Evolutionary conservation across 2,888 invertebrate genomes (phyloP).

Genomic region (Pyrgus malvae): DNA sequence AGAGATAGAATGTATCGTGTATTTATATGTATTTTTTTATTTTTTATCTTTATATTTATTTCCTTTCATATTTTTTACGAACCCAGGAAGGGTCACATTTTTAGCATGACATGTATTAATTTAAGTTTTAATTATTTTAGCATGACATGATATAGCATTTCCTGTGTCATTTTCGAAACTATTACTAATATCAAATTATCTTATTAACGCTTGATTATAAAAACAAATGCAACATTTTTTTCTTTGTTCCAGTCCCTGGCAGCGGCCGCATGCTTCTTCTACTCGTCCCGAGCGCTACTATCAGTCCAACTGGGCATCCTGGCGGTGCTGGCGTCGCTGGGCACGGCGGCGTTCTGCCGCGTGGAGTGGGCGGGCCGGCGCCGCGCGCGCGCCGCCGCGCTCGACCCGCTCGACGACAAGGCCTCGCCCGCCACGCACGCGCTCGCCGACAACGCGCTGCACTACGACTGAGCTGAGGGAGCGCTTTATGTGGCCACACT

Average conservation of each 20-base stretch:
- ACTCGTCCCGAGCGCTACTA: slow-evolving; percentile 87
- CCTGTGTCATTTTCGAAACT: too few relatives aligned
- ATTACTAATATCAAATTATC: too few relatives aligned
- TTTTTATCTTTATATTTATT: too few relatives aligned
- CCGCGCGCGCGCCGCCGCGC: slow-evolving; percentile 53
- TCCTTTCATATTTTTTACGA: too few relatives aligned
- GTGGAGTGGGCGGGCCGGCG: slow-evolving; percentile 85
- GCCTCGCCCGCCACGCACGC: slow-evolving; percentile 54
- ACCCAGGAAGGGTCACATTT: too few relatives aligned
- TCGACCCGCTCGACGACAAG: slow-evolving; percentile 57
- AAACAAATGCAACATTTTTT: not conserved
- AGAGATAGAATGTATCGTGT: too few relatives aligned
- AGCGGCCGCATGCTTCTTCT: slow-evolving; percentile 92
- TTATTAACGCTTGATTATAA: not conserved
- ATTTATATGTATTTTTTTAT: too few relatives aligned
- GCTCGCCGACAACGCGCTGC: slow-evolving; percentile 63
- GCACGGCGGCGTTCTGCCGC: slow-evolving; percentile 88
- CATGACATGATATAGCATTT: too few relatives aligned
- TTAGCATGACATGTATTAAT: too few relatives aligned
- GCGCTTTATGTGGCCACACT: not conserved
- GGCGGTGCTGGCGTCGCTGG: slow-evolving; percentile 85
- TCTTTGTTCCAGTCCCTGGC: slow-evolving; percentile 86
- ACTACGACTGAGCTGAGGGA: slow-evolving; percentile 39
- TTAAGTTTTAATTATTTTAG: too few relatives aligned
- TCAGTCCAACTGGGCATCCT: slow-evolving; percentile 88